Evolutionary conservation across 2,888 invertebrate genomes (phyloP).

Genomic region (Stenolophus ochropezus): DNA sequence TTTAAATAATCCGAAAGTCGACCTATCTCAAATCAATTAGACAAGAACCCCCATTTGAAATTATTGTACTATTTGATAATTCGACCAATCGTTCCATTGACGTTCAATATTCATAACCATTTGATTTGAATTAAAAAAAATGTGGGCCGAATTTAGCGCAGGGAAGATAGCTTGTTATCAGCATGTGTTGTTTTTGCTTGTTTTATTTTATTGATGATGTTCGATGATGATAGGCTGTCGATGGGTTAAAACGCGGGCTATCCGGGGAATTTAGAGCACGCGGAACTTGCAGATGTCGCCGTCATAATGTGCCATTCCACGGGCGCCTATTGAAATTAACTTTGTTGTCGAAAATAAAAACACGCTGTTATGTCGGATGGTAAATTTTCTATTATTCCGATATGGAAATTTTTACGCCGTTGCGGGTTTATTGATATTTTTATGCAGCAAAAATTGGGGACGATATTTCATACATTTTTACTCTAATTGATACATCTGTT

Average conservation of each 20-base stretch:
- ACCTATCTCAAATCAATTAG: no score
- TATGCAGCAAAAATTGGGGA: constrained; percentile 3
- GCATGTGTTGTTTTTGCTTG: not conserved
- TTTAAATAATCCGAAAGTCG: no score
- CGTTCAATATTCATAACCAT: no score
- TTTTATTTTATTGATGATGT: not conserved
- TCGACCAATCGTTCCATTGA: no score
- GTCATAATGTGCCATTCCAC: not conserved
- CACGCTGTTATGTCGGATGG: not conserved
- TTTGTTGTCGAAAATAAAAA: not conserved
- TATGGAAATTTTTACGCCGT: not conserved
- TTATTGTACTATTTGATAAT: no score
- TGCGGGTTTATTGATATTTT: not conserved
- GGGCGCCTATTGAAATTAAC: not conserved
- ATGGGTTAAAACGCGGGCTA: not conserved
- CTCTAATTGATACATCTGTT: not conserved
- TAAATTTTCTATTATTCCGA: constrained; percentile 8
- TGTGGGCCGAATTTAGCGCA: no score
- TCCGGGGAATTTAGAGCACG: not conserved
- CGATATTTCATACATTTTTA: not conserved
- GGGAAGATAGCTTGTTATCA: no score
- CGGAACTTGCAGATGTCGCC: not conserved
- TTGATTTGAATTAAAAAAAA: no score
- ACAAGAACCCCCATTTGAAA: no score
- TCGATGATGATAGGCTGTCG: not conserved